Evolutionary conservation across 1,140 invertebrate species (phyloP).

Genomic region (Drosophila bocki): DNA sequence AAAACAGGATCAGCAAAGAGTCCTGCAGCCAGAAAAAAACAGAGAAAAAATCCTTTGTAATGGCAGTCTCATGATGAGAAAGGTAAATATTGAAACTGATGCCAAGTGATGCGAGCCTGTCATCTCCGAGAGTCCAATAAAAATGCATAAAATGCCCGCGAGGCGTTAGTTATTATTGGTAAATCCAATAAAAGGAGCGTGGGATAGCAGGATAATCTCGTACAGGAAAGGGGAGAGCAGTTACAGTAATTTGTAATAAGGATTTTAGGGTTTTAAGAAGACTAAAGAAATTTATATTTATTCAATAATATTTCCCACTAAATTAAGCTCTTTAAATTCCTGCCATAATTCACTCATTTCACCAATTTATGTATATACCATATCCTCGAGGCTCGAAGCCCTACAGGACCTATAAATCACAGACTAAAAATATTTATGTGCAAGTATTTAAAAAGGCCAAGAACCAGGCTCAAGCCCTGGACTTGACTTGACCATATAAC

Average conservation of each 20-base stretch:
- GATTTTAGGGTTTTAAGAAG: background rate
- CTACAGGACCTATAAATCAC: conserved; percentile 61
- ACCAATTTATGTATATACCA: conserved; percentile 18
- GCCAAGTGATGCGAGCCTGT: conserved; percentile 43
- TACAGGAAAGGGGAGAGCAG: background rate
- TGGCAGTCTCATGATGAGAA: conserved; percentile 73
- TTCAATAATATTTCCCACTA: background rate
- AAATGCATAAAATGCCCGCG: conserved; percentile 53
- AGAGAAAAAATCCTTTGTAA: conserved; percentile 28
- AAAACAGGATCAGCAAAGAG: conserved; percentile 41
- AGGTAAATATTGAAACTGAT: conserved; percentile 77
- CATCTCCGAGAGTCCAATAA: conserved; percentile 57
- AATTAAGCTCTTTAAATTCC: background rate
- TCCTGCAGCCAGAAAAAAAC: conserved; percentile 19
- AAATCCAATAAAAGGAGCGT: conserved; percentile 54
- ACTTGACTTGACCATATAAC: conserved; percentile 32
- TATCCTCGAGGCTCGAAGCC: background rate
- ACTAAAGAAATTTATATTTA: background rate
- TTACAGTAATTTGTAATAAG: no score
- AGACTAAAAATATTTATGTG: conserved; percentile 68
- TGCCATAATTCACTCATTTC: background rate
- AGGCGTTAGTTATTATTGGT: conserved; percentile 63
- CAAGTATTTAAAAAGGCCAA: conserved; percentile 66
- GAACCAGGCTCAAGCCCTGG: conserved; percentile 13
- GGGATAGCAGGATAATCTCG: conserved; percentile 43